phyloP scores from a whole-genome alignment of 1,140 invertebrate genomes.

The Brachionus calyciflorus region DNA sequence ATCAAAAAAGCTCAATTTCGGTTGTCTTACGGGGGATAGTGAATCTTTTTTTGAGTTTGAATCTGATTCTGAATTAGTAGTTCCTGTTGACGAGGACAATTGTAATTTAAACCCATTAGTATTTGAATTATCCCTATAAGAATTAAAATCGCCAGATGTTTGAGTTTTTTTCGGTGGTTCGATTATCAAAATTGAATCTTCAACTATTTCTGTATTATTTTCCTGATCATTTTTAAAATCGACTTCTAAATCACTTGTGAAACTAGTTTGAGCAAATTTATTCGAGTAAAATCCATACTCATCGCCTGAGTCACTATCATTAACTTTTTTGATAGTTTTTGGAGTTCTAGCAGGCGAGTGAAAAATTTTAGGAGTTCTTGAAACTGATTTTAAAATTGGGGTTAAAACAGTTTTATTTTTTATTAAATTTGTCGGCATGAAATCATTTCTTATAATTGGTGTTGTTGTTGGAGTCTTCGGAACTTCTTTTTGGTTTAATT shows the following conservation, averaged over 20 bases:
- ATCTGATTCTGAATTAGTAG: not conserved
- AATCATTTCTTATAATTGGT: not conserved
- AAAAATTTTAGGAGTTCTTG: not conserved
- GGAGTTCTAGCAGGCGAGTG: not conserved
- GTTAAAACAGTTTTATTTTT: not conserved
- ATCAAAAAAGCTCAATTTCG: not conserved
- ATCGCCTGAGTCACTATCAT: not conserved
- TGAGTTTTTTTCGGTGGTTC: not conserved
- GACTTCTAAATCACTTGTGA: not conserved
- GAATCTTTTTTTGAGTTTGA: slow-evolving; percentile 22
- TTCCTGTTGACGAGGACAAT: slow-evolving; percentile 9
- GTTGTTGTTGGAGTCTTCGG: not conserved
- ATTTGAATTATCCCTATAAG: not conserved
- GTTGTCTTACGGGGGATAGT: not conserved
- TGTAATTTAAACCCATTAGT: not conserved
- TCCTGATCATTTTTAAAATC: not conserved
- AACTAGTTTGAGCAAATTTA: slow-evolving; percentile 5
- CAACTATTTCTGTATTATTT: not conserved
- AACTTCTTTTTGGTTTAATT: not conserved
- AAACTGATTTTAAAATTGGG: not conserved
- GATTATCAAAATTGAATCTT: not conserved
- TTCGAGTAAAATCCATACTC: slow-evolving; percentile 13
- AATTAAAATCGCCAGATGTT: not conserved
- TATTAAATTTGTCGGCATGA: not conserved
- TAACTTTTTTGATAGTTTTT: not conserved